Evolutionary conservation across 2,888 invertebrate species (phyloP), one percentile per base, ranked within the genome.

Genomic region (Cephonodes hylas): DNA sequence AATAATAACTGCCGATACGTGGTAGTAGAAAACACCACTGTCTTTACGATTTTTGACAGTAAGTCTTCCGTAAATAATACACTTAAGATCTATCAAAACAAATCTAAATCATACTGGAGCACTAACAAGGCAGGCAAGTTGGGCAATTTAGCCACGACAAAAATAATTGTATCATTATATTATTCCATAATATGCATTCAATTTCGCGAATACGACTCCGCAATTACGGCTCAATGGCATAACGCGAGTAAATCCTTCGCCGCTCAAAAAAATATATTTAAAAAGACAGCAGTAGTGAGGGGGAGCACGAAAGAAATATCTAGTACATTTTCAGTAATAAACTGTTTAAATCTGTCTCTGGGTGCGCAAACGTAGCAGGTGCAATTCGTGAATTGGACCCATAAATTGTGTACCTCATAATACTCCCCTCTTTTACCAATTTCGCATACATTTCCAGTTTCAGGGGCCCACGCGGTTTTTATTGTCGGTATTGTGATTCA

Each of bases 401-500:
- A 85, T 86, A 85, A 85, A 86, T 85, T 84, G 75, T 67, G 69
- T 71, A 80, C 80, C 83, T 83, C 79, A 83, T 85, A 83, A 84
- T 80, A 79, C 77, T 74, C 75, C 80, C 83, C 81, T 78, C 76
- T 75, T 76, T 79, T 82, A 77, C 77, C 79, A 80, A 84, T 84
- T 82, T 75, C 75, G 77, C 77, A 82, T 83, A 80, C 72, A 78
- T 78, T 77, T 72, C 65, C 60, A 53, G 62, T 73, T 71, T 69
- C 67, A 65, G 62, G 63, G 61, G 20, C 34, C 62, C 63, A 23
- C 18, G 38, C 22, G 31, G 45, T 23, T 34, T 2, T 38, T 10
- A 27, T 42, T 18, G 18, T 45, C 25, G 6, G 6, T 8, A 31
- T 15, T 53, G 27, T 27, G n/a, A 31, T 10, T 27, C 15, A 4